Evolutionary conservation across 2,888 invertebrate species (phyloP), one percentile per base, ranked within the genome.

Genomic region (Ophion costatus): DNA sequence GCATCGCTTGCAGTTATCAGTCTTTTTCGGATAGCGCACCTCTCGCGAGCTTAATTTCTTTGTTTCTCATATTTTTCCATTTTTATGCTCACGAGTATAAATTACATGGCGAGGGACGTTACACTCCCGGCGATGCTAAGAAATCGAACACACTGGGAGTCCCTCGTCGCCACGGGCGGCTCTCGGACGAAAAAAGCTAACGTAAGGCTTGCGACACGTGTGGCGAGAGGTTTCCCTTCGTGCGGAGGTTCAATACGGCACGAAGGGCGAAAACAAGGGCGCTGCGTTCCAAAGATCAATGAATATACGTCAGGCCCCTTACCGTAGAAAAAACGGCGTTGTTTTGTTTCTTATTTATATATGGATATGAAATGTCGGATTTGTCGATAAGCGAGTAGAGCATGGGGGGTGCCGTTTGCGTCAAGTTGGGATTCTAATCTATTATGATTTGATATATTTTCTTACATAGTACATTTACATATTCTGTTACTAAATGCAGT

Each of bases 281-380:
- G 76, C 45, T 11, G 45, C 45, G 45, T 80, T 83, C 80, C 77
- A 80, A 74, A 63, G 80, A 84, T 84, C 77, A 80, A 84, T 80
- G 69, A 74, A 57, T 51, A 59, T 45, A 45, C 73, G 74, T 77
- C 69, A 38, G 56, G 63, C 77, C 73, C 77, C 42, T 51, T n/a
- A 63, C 29, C 45, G 38, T 63, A 29, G 38, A 71, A 57, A 59
- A 67, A 77, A 59, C 20, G 51, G 11, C 10, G 0, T 7, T 24
- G 3, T 42, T 42, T 11, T 45, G 14, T 22, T 67, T 22, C 38
- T 29, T 29, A 4, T 45, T 22, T 14, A 22, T 22, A 45, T 11
- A 45, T 14, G 45, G 3, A 14, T 45, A 45, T 45, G 10, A 45
- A 10, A 45, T 11, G 45, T 14, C 14, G 45, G 45, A 14, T 45